phyloP scores from a whole-genome alignment of 2,113 vertebrate species.

The Oryzias woworae region DNA sequence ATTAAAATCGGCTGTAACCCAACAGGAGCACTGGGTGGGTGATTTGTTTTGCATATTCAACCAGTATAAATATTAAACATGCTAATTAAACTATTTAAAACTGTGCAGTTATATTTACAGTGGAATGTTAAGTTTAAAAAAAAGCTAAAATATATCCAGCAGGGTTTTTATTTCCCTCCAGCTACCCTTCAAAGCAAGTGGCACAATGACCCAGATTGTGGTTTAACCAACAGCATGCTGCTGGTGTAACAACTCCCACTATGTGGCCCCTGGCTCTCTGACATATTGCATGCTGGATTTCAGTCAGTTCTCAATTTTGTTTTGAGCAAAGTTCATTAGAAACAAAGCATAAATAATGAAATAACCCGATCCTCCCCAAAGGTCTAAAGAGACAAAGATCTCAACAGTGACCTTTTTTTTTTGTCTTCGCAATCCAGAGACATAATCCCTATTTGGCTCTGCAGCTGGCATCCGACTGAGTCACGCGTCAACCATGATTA shows the following conservation, averaged over 20 bases:
- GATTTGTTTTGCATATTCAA: constrained; percentile 1
- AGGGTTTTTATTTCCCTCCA: constrained; percentile 22
- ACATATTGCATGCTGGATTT: constrained; percentile 23
- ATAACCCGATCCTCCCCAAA: constrained; percentile 52
- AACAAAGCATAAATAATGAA: constrained; percentile 46
- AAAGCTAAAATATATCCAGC: neutral
- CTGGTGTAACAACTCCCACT: constrained; percentile 33
- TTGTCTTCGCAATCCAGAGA: constrained; percentile 73
- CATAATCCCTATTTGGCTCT: constrained; percentile 73
- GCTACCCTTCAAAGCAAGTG: constrained; percentile 34
- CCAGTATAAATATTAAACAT: neutral
- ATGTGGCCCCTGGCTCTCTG: constrained; percentile 25
- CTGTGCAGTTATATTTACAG: neutral
- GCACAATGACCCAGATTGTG: constrained; percentile 59
- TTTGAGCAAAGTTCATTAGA: constrained; percentile 43
- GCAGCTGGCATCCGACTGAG: constrained; percentile 79
- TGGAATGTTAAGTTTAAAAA: neutral
- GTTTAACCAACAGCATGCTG: constrained; percentile 40
- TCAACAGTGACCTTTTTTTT: constrained; percentile 70
- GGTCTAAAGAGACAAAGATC: constrained; percentile 66
- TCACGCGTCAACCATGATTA: constrained; percentile 83
- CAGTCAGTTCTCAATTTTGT: constrained; percentile 35
- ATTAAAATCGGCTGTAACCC: too few relatives aligned
- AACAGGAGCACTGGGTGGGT: too few relatives aligned
- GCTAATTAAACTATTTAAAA: neutral